Percentiles rank a stretch among this genome's conserved stretches.
Evolutionary conservation across 2,797 vertebrate species (phyloP).

Genomic region (Philypnodon macrostomus): DNA sequence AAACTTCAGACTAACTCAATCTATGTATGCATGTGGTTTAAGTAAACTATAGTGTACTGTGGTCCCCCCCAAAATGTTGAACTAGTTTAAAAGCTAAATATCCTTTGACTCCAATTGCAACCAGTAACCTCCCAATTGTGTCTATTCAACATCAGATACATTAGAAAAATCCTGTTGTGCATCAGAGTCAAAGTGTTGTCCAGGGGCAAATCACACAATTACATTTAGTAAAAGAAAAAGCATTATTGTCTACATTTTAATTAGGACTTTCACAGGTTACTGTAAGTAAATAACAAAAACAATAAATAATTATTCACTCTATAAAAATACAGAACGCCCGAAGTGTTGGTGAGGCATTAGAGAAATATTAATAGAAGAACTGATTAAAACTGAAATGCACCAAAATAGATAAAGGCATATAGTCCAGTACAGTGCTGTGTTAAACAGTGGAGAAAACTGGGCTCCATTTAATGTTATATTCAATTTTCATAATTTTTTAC

Average conservation of each 20-base stretch:
- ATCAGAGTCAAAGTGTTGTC: slow-evolving; percentile 26
- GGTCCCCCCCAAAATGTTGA: too few relatives aligned
- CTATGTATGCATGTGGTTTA: too few relatives aligned
- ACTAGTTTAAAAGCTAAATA: too few relatives aligned
- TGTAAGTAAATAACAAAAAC: neutral
- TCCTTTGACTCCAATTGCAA: neutral
- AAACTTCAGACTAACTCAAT: too few relatives aligned
- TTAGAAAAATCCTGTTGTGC: slow-evolving; percentile 12
- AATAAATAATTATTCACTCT: neutral
- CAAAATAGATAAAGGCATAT: slow-evolving; percentile 36
- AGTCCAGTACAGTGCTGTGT: slow-evolving; percentile 4
- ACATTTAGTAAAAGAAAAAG: neutral
- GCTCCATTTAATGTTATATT: neutral
- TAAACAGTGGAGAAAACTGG: slow-evolving; percentile 3
- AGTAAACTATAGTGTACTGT: neutral
- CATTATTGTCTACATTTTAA: neutral
- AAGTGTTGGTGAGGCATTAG: slow-evolving; percentile 9
- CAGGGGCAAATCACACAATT: slow-evolving; percentile 5
- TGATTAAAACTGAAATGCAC: slow-evolving; percentile 9
- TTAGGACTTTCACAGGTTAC: slow-evolving; percentile 1
- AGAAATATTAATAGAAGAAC: neutral
- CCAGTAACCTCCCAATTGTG: neutral
- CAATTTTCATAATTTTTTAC: neutral
- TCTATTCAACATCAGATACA: neutral
- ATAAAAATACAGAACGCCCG: neutral